Conservation (phyloP, 2,113 vertebrate genomes). For the Echinops telfairi region DNA sequence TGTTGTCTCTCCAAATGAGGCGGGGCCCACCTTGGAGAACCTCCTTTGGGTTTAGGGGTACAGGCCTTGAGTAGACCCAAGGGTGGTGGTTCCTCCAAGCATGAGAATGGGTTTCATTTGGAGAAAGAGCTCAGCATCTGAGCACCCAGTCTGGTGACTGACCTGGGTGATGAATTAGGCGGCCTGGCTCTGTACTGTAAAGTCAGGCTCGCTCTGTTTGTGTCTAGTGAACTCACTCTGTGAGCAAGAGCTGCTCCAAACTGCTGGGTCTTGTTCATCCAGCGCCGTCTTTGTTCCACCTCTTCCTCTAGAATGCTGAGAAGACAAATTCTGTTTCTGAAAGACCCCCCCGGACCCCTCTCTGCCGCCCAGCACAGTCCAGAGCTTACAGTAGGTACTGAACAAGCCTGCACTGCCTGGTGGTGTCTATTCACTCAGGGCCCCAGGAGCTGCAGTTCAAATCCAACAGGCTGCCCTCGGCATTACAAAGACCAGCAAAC, state of each 20-base stretch:
- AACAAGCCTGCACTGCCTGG: too few species aligned
- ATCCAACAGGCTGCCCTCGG: background rate
- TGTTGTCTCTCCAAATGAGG: background rate
- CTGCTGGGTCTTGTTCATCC: background rate
- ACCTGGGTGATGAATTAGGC: background rate
- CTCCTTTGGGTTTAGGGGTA: background rate
- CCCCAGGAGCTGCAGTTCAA: background rate
- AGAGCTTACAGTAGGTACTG: background rate
- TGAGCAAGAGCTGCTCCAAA: background rate
- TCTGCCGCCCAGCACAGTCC: background rate
- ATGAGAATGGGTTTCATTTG: background rate
- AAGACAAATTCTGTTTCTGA: background rate
- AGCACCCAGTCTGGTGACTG: background rate
- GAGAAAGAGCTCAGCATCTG: background rate
- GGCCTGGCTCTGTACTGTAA: background rate
- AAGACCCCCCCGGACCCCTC: background rate
- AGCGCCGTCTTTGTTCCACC: background rate
- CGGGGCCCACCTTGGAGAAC: background rate
- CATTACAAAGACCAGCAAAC: background rate
- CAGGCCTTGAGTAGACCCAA: too few species aligned
- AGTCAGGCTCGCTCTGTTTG: background rate
- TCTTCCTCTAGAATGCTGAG: background rate
- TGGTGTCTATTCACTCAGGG: background rate
- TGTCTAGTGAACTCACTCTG: background rate
- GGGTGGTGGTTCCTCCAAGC: background rate